Percentiles rank a stretch among this genome's conserved stretches.
Conservation (phyloP, 2,113 vertebrate genomes). For the Oryzias melastigma region DNA sequence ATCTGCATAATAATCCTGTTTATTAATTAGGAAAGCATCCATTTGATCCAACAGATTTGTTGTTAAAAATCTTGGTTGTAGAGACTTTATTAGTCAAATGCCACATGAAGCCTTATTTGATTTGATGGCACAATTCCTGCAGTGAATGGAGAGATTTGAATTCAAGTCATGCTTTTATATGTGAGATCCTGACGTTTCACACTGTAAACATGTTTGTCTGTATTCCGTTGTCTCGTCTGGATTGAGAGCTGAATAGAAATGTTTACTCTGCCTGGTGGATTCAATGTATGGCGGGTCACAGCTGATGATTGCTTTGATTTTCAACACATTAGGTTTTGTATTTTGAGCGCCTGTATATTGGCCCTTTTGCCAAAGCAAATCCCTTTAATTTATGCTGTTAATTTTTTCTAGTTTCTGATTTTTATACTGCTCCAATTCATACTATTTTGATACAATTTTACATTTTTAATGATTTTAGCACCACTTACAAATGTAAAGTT, state of each 20-base stretch:
- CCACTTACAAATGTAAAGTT: no score
- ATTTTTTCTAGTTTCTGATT: background rate
- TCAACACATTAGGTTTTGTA: constrained; percentile 26
- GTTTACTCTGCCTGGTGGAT: constrained; percentile 22
- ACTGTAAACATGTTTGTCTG: constrained; percentile 46
- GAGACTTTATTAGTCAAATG: constrained; percentile 16
- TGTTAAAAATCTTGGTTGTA: constrained; percentile 23
- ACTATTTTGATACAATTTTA: no score
- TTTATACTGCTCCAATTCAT: no score
- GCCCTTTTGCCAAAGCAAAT: constrained; percentile 10
- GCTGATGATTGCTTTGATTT: constrained; percentile 5
- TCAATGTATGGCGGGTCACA: constrained; percentile 16
- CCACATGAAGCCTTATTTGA: constrained; percentile 24
- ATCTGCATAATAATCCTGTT: constrained; percentile 1
- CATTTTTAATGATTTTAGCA: no score
- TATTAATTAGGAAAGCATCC: constrained; percentile 14
- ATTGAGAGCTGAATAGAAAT: constrained; percentile 36
- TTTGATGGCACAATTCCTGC: constrained; percentile 30
- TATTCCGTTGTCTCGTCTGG: constrained; percentile 10
- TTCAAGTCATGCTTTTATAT: constrained; percentile 37
- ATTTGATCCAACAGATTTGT: constrained; percentile 22
- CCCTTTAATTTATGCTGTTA: background rate
- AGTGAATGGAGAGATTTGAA: constrained; percentile 37
- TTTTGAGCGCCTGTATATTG: constrained; percentile 17
- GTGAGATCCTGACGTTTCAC: constrained; percentile 33